Evolutionary conservation across 2,113 vertebrate genomes (phyloP), one percentile per base, ranked within the genome.

Genomic region (Engraulis encrasicolus): DNA sequence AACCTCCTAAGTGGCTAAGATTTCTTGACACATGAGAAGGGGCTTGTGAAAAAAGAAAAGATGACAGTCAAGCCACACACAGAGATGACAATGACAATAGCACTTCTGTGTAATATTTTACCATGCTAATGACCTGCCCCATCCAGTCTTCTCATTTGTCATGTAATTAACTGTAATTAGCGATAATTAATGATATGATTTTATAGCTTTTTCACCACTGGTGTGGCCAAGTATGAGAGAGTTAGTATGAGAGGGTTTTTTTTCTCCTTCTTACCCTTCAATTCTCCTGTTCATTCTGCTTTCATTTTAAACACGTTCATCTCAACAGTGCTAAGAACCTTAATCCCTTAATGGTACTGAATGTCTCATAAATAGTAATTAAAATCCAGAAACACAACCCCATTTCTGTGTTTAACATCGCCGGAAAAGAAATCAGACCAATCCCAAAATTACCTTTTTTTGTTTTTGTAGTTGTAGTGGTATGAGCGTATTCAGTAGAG

Each of bases 131-230:
- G 66, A 74, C 34, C 66, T 74, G 66, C 66, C 66, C 66, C 66
- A 34, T 74, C 31, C 27, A 34, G 66, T 3, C 40, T 45, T 45
- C 40, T 45, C 40, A 45, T 45, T 45, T 45, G 40, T 31, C 66
- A 61, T n/a, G 58, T 61, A 61, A 74, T 74, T 74, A 74, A 74
- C 66, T 15, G 66, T 74, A 74, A 74, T 74, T 74, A 74, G 66
- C 31, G 66, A 74, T 74, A 74, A 74, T 36, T 74, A 36, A 74
- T 74, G 52, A 54, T 54, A 54, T 54, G 31, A 74, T 74, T 74
- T 74, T 74, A 74, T 74, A 27, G 66, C 27, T 34, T 34, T 74
- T 74, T 74, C 66, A 34, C 14, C 12, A 74, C 14, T 74, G 1
- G 23, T 66, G n/a, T 31, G 58, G 12, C 58, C 23, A 31, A 31